Evolutionary conservation across 2,797 vertebrate genomes (phyloP), one percentile per base, ranked within the genome.

Genomic region (Neosilurus mollespiculum): DNA sequence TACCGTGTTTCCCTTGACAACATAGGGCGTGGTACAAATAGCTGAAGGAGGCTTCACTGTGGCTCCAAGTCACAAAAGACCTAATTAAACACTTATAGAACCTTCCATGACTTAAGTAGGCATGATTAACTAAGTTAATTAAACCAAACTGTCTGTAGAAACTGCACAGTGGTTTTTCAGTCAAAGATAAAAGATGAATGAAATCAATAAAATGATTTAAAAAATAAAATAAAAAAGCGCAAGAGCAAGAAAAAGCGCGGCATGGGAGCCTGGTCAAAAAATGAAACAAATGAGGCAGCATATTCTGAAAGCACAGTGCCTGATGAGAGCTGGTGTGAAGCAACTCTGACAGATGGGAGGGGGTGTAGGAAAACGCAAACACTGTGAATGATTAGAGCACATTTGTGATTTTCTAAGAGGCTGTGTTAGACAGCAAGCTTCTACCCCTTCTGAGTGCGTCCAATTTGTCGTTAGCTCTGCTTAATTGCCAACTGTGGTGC

Each of bases 401-500:
- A 24, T 83, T 79, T 67, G 58, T 84, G 86, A 72, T 81, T 87
- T 86, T 87, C 78, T 81, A 83, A 87, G 80, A 83, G 70, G 14
- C 66, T 58, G 53, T 82, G 77, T 66, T 82, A 67, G 77, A 86
- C 81, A 81, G 73, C 62, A 51, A 78, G 79, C 62, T 56, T 82
- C 87, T 69, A 82, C 85, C 79, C 83, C 88, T 92, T 87, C 89
- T 83, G 80, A 85, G 78, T 84, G 86, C 83, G 86, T 87, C 88
- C 88, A 89, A 90, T 93, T 90, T 91, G 89, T 92, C 86, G 89
- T 85, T 88, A 85, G 86, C 82, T 81, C 77, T 62, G 70, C 90
- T 92, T 91, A 92, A 93, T 91, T 90, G 91, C 90, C 88, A 86
- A 89, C 89, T 81, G 82, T 84, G 87, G 88, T 87, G 90, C 86